Conservation (phyloP, 1,140 invertebrate species). For the Eumaeus atala region DNA sequence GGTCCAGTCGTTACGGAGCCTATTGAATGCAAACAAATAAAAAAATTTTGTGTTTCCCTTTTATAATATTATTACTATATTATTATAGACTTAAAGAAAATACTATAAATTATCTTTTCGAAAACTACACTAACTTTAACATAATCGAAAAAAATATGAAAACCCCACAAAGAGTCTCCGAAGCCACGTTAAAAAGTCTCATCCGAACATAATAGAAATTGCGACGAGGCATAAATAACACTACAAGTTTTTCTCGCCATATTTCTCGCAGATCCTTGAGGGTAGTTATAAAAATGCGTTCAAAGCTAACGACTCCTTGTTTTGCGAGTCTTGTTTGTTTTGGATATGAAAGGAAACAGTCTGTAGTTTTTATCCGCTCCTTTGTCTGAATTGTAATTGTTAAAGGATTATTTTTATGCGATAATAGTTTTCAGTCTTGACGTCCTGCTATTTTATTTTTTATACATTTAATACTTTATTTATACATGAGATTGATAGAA, state of each 20-base stretch:
- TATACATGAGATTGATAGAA: too few relatives aligned
- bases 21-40: too few relatives aligned
- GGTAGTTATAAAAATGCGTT: constrained; percentile 17
- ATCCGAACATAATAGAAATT: constrained; percentile 11
- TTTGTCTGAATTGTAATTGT: neutral
- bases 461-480: too few relatives aligned
- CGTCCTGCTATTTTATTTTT: too few relatives aligned
- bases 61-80: too few relatives aligned
- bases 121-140: too few relatives aligned
- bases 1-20: too few relatives aligned
- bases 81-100: too few relatives aligned
- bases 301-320: constrained; percentile 20
- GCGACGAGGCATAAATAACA: constrained; percentile 9
- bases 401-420: neutral
- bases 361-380: neutral
- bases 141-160: neutral
- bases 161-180: constrained; percentile 1
- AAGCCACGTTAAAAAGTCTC: constrained; percentile 9
- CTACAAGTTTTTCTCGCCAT: constrained; percentile 17
- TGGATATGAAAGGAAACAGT: constrained; percentile 17
- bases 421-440: too few relatives aligned
- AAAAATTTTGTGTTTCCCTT: too few relatives aligned
- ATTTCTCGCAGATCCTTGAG: constrained; percentile 15
- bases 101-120: too few relatives aligned
- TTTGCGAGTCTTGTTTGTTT: constrained; percentile 16